Base-by-base conservation (phyloP, 1,140 invertebrate species). In the Trichoplusia ni region DNA sequence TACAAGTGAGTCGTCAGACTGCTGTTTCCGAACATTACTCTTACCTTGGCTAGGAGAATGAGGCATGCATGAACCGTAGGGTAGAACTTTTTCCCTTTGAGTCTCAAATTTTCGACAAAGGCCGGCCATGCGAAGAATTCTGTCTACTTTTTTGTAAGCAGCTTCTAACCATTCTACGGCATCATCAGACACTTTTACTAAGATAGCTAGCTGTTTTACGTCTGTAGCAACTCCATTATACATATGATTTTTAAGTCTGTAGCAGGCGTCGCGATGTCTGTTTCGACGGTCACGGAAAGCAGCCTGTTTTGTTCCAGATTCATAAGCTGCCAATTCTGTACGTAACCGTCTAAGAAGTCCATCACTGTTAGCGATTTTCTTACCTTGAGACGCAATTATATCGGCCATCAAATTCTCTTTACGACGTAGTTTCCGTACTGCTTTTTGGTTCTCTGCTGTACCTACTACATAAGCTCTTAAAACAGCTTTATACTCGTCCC, bases 61-160 rank as follows among this genome's bases (percentile, higher is more conserved):
- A n/a, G 92, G 90, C 27, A 84, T 73, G n/a, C 88, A 74, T 54
- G 87, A 82, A 21, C 90, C 86, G 64, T 93, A 93, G 7, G 89
- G 91, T 29, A 92, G 69, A 54, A 93, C 86, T 70, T 92, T 92
- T 77, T 93, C 93, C 0, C 90, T 79, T 66, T 89, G 81, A 0
- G 92, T 93, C 81, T 93, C 92, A 73, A 91, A 91, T 84, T 92
- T 92, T 33, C 91, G 72, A 63, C 92, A 93, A n/a, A 93, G 79
- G 0, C 82, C 82, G 1, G 90, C 88, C 21, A 93, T 69, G 19
- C 91, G 86, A 2, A 92, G 62, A 38, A 93, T 86, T 31, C 90
- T 91, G 59, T 92, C 90, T 2, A 91, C 91, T 71, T 92, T 92
- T 58, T 77, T 83, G 56, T 77, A 72, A 9, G 77, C 85, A 8